Base-by-base conservation (phyloP, 1,140 invertebrate genomes). In the Gryllus bimaculatus region DNA sequence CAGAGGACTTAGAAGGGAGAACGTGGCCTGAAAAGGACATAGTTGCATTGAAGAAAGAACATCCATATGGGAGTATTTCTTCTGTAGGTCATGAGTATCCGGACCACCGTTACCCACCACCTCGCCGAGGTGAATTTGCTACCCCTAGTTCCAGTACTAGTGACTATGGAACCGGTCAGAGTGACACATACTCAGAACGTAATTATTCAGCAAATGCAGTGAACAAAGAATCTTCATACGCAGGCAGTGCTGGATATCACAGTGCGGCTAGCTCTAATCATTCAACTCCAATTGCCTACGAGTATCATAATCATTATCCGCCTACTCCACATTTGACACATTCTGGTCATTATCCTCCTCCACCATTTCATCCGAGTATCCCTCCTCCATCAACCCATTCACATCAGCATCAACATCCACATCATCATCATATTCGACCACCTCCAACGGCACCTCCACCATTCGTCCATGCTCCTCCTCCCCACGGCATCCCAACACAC, bases 141-240 rank as follows among this genome's bases (percentile, higher is more conserved):
- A 89, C 89, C 4, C 88, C 89, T 15, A 84, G 86, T 77, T 88
- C 88, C 12, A 86, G 87, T 79, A 89, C 89, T 83, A 83, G 89
- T 79, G 87, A 88, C 26, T 90, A 89, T 80, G 86, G 84, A 4
- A 88, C 89, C 0, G 86, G 86, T n/a, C 86, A 86, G 7, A 89
- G 88, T 82, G 89, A 89, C 18, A 47, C 54, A 20, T 79, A 79
- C 20, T 78, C 80, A 15, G 80, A 80, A 73, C 79, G 78, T 18
- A 66, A 66, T 66, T 66, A 13, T 18, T 13, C 54, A 66, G 10
- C 54, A 13, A 18, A 10, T 10, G 54, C 10, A 13, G 54, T 66
- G 10, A 18, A 18, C 10, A 66, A 66, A 18, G 54, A 66, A 10
- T 18, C 54, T 66, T 74, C 77, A 20, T 80, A 80, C 66, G 21